Base-by-base conservation (phyloP, 2,113 vertebrate genomes). In the Cettia cetti region DNA sequence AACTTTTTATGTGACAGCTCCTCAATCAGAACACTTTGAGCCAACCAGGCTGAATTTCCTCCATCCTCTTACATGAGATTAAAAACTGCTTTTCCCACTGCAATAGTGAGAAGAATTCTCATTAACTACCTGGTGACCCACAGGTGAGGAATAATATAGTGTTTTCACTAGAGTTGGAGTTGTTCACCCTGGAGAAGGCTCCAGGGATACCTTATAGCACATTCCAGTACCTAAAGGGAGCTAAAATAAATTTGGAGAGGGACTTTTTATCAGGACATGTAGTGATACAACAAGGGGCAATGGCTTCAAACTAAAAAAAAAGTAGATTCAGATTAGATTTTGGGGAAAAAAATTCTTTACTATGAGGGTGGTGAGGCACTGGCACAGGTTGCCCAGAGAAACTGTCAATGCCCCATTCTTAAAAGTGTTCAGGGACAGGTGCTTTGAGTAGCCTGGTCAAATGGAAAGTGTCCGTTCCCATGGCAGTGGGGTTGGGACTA, bases 391-490 rank as follows among this genome's bases (percentile, higher is more conserved):
- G 45, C 24, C 39, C 20, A 53, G 26, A 61, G n/a, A 60, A 68
- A 30, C 6, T 19, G 17, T 15, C 0, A 0, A n/a, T 27, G 21
- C 1, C 39, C 24, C 30, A 35, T 54, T 26, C 30, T 22, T 61
- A 44, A 10, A 47, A 35, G 30, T 35, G 24, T 27, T 61, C 39
- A 40, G 35, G 54, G n/a, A 6, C 20, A 60, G n/a, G 21, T 26
- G n/a, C 87, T 76, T 61, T 53, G 40, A 61, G 30, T 21, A 82
- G 7, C 47, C 14, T 33, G 30, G 47, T 50, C 69, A 30, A 39
- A 20, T 42, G 63, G 20, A 47, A 89, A 60, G 24, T 7, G 11
- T 9, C 30, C 18, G 30, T 69, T 54, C 26, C 40, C n/a, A 31
- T 20, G 21, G 30, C 39, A 82, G 14, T 4, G 47, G 47, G 14